phyloP scores from a whole-genome alignment of 1,140 invertebrate genomes.

The Papilio aristodemus region DNA sequence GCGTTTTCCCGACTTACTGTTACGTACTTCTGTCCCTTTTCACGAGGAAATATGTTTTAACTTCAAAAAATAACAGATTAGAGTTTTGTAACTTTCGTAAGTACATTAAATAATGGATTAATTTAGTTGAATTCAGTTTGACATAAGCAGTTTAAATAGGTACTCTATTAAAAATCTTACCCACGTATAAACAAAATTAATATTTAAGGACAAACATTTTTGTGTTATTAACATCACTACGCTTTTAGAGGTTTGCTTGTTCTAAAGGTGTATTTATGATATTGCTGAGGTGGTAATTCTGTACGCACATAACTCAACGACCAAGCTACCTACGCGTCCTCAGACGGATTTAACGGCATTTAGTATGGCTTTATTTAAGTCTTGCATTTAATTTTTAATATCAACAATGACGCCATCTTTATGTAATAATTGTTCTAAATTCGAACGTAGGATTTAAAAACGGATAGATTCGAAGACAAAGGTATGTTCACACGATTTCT shows the following conservation, averaged over 20 bases:
- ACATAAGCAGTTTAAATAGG: no score
- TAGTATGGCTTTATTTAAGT: conserved; percentile 1
- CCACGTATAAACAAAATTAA: no score
- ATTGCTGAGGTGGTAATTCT: conserved; percentile 28
- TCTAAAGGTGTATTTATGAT: conserved; percentile 20
- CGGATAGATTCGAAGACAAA: neutral
- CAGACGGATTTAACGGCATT: neutral
- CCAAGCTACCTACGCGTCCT: neutral
- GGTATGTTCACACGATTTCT: neutral
- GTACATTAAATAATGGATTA: no score
- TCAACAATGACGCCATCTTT: neutral
- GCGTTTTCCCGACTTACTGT: no score
- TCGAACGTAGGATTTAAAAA: neutral
- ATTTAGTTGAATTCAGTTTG: no score
- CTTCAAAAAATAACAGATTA: no score
- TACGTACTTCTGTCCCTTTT: no score
- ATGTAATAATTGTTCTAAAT: conserved; percentile 17
- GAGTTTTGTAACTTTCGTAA: no score
- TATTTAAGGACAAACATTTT: no score
- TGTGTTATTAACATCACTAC: no score
- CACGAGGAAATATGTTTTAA: no score
- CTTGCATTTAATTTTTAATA: conserved; percentile 15
- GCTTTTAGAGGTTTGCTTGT: conserved; percentile 20
- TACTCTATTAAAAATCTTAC: no score
- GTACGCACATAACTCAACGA: conserved; percentile 11